A percentile compares a stretch with the other conserved stretches of the same genome.
phyloP scores from a whole-genome alignment of 2,797 vertebrate genomes.

The Geotrypetes seraphini region DNA sequence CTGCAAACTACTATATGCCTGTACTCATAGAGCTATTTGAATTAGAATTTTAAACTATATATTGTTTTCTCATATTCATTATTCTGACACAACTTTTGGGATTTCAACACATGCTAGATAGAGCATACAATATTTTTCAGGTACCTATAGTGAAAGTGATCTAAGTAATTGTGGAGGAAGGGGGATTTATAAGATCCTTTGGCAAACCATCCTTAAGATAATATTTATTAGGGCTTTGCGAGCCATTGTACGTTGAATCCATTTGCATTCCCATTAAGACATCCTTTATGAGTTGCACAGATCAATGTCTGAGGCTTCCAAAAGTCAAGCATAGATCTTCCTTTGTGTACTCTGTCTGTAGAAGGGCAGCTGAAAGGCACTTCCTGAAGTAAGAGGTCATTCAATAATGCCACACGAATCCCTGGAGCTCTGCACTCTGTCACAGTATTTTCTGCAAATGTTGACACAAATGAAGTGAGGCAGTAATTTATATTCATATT shows the following conservation, averaged over 20 bases:
- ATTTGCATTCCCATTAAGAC: conserved; percentile 18
- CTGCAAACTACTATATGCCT: no score
- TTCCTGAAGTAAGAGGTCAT: conserved; percentile 28
- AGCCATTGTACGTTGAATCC: conserved; percentile 1
- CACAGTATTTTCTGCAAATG: conserved; percentile 54
- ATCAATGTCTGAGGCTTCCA: conserved; percentile 10
- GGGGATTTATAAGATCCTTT: neutral
- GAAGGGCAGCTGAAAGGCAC: conserved; percentile 26
- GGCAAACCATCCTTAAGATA: neutral
- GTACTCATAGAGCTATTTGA: no score
- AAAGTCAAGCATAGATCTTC: conserved; percentile 21
- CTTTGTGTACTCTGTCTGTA: conserved; percentile 35
- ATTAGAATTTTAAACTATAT: no score
- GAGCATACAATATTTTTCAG: no score
- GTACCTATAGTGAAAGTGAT: no score
- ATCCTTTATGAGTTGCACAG: conserved; percentile 14
- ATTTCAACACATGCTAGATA: no score
- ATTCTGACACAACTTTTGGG: no score
- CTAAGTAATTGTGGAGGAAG: no score
- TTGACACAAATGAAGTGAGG: conserved; percentile 59
- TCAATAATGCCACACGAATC: conserved; percentile 51
- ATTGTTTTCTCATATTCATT: no score
- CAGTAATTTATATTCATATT: conserved; percentile 48
- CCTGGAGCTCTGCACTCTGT: conserved; percentile 39
- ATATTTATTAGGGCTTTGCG: neutral